Evolutionary conservation across 2,888 invertebrate species (phyloP).

Genomic region (Micropterix aruncella): DNA sequence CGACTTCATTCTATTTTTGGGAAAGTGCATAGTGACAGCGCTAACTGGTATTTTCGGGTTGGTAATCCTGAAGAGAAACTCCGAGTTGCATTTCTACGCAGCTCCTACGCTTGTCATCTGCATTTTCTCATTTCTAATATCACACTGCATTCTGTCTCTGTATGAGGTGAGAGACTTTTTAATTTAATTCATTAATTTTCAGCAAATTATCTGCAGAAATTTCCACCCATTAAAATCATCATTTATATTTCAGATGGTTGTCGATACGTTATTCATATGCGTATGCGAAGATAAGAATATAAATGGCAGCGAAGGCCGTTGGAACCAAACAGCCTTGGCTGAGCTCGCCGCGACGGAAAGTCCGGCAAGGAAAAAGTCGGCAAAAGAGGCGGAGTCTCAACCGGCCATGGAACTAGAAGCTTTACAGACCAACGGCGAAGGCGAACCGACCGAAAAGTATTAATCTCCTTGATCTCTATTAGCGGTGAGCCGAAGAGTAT

Average conservation of each 20-base stretch:
- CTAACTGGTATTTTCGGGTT: slow-evolving; percentile 69
- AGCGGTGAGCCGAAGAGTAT: no score
- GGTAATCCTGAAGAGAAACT: slow-evolving; percentile 56
- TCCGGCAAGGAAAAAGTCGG: not conserved
- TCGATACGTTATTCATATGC: slow-evolving; percentile 87
- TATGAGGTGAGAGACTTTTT: slow-evolving; percentile 93
- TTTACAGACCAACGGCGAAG: slow-evolving; percentile 13
- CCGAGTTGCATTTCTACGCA: slow-evolving; percentile 68
- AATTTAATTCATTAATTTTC: not conserved
- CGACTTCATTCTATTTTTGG: slow-evolving; percentile 84
- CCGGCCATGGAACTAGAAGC: slow-evolving; percentile 12
- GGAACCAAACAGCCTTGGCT: slow-evolving; percentile 43
- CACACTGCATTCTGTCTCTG: slow-evolving; percentile 83
- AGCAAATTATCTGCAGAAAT: not conserved
- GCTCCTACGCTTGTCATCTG: slow-evolving; percentile 75
- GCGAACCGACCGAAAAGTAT: no score
- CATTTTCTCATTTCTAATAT: slow-evolving; percentile 81
- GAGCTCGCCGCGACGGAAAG: slow-evolving; percentile 32
- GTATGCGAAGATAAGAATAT: slow-evolving; percentile 85
- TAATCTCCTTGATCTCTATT: no score
- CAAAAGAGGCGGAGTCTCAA: slow-evolving; percentile 3
- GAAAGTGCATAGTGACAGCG: slow-evolving; percentile 67
- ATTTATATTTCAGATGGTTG: slow-evolving; percentile 63
- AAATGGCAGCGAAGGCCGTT: slow-evolving; percentile 58
- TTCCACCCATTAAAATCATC: not conserved